Percentiles rank a stretch among this genome's conserved stretches.
These are phyloP conservation scores for Drosophila pectinifera DNA, from an alignment of 1,140 invertebrate genomes.

Conservation along the genomic window DNA sequence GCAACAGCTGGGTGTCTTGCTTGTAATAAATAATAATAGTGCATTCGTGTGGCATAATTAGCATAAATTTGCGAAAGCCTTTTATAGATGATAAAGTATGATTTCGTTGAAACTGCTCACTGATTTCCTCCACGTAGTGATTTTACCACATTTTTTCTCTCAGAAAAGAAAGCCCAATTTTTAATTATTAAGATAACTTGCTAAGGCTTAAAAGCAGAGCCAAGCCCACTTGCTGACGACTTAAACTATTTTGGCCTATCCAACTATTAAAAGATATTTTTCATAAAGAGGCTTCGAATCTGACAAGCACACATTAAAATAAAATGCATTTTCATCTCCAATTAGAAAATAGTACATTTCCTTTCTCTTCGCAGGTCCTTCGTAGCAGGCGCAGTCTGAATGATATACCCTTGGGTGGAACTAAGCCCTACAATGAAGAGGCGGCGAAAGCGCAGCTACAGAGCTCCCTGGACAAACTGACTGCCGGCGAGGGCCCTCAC, in stretches of 20 bases:
- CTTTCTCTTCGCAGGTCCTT: slow-evolving; percentile 27
- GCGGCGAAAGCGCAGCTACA: slow-evolving; percentile 65
- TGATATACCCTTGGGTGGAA: slow-evolving; percentile 40
- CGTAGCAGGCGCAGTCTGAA: slow-evolving; percentile 56
- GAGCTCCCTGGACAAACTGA: slow-evolving; percentile 65
- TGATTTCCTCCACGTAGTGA: not conserved
- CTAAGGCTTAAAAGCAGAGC: not conserved
- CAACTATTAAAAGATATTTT: not conserved
- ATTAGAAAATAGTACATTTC: not conserved
- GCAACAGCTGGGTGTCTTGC: slow-evolving; percentile 30
- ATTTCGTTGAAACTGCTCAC: no score
- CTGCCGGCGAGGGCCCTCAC: slow-evolving; percentile 73
- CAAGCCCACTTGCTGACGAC: no score
- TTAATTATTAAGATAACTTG: no score
- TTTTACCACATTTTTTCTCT: no score
- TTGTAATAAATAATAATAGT: slow-evolving; percentile 41
- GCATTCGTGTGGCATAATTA: slow-evolving; percentile 44
- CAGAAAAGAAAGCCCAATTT: no score
- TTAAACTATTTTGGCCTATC: not conserved
- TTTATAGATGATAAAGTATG: not conserved
- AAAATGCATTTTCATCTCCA: not conserved
- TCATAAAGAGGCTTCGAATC: not conserved
- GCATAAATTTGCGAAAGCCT: slow-evolving; percentile 11
- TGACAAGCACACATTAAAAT: slow-evolving; percentile 1
- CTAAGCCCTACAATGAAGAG: slow-evolving; percentile 53